These are phyloP conservation scores for Rachycentron canadum DNA, from an alignment of 2,797 vertebrate genomes.

Conservation along the genomic window DNA sequence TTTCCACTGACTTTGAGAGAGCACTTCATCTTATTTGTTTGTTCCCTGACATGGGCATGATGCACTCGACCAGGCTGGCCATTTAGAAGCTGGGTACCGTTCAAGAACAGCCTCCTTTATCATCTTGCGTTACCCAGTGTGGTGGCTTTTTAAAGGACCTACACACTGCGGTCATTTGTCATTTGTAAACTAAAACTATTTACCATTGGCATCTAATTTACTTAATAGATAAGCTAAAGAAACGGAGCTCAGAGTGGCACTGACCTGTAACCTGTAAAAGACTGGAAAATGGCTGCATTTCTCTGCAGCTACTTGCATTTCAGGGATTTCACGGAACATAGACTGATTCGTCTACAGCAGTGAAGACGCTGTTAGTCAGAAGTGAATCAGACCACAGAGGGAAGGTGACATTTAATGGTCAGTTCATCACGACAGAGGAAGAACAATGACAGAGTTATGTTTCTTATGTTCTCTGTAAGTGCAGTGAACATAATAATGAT, in stretches of 20 bases:
- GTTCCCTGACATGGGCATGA: conserved; percentile 83
- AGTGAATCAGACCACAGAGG: conserved; percentile 16
- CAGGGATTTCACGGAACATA: conserved; percentile 13
- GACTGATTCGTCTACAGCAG: conserved; percentile 30
- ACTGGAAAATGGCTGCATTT: conserved; percentile 43
- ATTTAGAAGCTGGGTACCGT: conserved; percentile 78
- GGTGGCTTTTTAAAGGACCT: conserved; percentile 60
- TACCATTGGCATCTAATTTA: conserved; percentile 78
- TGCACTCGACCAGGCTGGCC: conserved; percentile 79
- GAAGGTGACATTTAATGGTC: conserved; percentile 16
- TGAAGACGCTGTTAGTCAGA: conserved; percentile 17
- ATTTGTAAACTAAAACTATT: conserved; percentile 74
- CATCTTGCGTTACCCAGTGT: conserved; percentile 55
- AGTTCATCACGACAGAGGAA: conserved; percentile 3
- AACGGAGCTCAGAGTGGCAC: conserved; percentile 40
- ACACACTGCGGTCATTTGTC: conserved; percentile 67
- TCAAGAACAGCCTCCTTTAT: conserved; percentile 77
- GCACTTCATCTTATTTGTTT: conserved; percentile 88
- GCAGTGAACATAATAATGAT: background rate
- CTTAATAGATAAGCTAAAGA: conserved; percentile 73
- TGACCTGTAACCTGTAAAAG: conserved; percentile 32
- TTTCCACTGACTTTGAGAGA: conserved; percentile 86
- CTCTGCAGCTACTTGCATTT: conserved; percentile 34
- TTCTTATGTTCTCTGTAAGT: background rate
- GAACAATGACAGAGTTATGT: background rate